Conservation (phyloP, 2,797 vertebrate species). For the Botia kubotai region DNA sequence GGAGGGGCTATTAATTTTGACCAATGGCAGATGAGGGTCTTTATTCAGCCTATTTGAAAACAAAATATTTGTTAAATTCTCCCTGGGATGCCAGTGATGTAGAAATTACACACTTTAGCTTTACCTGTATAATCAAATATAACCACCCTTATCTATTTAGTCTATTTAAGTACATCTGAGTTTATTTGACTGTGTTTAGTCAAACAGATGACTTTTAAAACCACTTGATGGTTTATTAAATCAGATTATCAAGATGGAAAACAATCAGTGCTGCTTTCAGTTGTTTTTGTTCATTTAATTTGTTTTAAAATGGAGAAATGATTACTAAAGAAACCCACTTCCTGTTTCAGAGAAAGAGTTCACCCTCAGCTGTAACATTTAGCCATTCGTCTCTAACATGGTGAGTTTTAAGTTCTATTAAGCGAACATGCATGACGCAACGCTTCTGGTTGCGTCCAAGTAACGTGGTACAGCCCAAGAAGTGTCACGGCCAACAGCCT, state of each 20-base stretch:
- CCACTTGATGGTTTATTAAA: constrained; percentile 7
- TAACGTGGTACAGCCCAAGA: neutral
- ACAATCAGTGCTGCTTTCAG: neutral
- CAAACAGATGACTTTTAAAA: neutral
- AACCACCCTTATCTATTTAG: neutral
- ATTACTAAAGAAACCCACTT: neutral
- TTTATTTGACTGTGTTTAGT: neutral
- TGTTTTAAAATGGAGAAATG: neutral
- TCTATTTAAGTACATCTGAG: neutral
- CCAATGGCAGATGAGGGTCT: neutral
- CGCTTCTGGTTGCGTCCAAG: neutral
- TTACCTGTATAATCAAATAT: neutral
- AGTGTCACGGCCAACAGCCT: neutral
- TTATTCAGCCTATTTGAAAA: neutral
- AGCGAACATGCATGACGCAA: neutral
- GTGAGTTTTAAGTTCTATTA: constrained; percentile 22
- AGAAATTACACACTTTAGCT: neutral
- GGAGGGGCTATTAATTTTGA: neutral
- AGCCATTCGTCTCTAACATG: neutral
- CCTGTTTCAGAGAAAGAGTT: constrained; percentile 12
- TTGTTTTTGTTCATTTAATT: neutral
- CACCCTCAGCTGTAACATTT: neutral
- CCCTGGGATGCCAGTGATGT: neutral
- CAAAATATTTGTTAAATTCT: neutral
- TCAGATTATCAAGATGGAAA: neutral